These are phyloP conservation scores for Malurus cyaneus DNA, from an alignment of 2,113 vertebrate species.

Conservation along the genomic window DNA sequence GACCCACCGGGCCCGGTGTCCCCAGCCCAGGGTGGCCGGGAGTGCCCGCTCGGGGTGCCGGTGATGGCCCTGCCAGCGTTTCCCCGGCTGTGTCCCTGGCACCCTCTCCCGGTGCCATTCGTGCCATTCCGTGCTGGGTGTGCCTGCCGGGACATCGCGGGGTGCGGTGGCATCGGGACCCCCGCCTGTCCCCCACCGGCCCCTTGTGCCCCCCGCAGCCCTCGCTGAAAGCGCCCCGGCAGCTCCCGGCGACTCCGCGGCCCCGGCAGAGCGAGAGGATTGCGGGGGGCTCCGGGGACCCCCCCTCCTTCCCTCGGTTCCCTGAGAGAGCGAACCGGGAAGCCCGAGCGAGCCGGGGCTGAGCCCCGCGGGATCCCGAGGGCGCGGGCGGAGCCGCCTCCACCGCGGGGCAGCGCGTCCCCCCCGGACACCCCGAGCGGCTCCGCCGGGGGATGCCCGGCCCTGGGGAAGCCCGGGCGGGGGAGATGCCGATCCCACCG, in stretches of 20 bases:
- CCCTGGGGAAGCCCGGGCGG: neutral
- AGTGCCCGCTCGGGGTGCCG: neutral
- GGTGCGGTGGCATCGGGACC: neutral
- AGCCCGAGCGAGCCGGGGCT: neutral
- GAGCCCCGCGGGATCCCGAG: neutral
- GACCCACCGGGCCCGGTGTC: neutral
- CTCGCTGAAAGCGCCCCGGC: neutral
- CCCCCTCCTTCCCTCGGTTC: too few species aligned
- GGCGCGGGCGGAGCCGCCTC: neutral
- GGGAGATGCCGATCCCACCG: neutral
- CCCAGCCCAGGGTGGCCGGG: neutral
- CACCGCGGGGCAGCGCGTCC: neutral
- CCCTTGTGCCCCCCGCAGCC: neutral
- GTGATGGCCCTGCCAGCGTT: neutral
- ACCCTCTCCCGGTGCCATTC: neutral
- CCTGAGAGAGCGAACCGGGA: neutral
- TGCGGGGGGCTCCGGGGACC: neutral
- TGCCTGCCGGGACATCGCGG: neutral
- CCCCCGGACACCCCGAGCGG: neutral
- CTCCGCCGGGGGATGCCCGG: neutral
- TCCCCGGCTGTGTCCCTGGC: fast-evolving
- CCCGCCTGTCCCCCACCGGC: neutral
- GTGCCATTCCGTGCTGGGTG: neutral
- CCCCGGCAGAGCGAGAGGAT: neutral
- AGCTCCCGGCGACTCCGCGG: neutral